Conservation (phyloP, 2,888 invertebrate species). For the Cacoxenus indagator region DNA sequence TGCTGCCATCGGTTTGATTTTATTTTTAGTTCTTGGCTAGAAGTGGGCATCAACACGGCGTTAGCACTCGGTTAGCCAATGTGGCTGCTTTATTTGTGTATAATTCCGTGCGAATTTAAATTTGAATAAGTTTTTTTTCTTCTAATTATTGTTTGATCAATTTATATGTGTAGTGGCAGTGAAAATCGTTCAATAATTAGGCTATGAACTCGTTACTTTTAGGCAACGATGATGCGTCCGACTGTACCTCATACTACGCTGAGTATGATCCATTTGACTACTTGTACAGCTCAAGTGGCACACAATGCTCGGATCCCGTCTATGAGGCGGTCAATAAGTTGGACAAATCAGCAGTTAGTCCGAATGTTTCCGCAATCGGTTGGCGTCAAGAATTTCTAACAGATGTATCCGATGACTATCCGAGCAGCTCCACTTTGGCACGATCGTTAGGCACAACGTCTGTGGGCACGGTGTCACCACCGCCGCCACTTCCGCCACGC, state of each 20-base stretch:
- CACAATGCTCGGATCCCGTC: slow-evolving; percentile 79
- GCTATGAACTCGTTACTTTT: slow-evolving; percentile 68
- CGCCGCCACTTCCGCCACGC: slow-evolving; percentile 77
- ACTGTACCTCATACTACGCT: slow-evolving; percentile 79
- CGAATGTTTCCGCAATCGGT: slow-evolving; percentile 68
- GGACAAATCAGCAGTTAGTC: slow-evolving; percentile 72
- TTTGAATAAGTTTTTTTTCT: background rate
- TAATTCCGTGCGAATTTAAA: slow-evolving; percentile 43
- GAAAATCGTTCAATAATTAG: slow-evolving; percentile 1
- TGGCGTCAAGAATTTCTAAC: slow-evolving; percentile 64
- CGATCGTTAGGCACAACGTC: slow-evolving; percentile 25
- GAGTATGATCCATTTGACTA: slow-evolving; percentile 86
- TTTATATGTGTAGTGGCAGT: background rate
- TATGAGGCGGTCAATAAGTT: slow-evolving; percentile 78
- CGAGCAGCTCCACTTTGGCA: slow-evolving; percentile 2
- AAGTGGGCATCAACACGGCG: background rate
- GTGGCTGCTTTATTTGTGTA: slow-evolving; percentile 13
- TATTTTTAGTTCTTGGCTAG: slow-evolving; percentile 16
- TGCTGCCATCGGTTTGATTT: background rate
- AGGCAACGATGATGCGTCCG: slow-evolving; percentile 74
- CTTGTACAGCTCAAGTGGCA: slow-evolving; percentile 77
- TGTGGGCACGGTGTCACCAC: slow-evolving; percentile 55
- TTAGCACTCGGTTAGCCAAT: background rate
- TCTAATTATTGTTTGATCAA: background rate
- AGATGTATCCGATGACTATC: background rate